phyloP scores from a whole-genome alignment of 2,888 invertebrate species.

The Pollenia labialis region DNA sequence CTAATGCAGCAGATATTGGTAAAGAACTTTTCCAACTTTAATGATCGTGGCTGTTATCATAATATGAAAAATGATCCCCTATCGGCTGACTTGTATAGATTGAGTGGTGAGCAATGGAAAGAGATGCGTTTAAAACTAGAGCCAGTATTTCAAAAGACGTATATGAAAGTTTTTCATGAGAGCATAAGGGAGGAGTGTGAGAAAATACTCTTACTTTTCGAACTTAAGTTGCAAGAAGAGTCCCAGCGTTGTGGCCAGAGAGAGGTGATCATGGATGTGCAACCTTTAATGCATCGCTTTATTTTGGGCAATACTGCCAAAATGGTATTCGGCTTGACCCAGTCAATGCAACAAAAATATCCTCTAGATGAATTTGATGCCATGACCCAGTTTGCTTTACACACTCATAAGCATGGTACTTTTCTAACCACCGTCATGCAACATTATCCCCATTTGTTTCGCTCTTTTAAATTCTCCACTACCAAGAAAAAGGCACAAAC shows the following conservation, averaged over 20 bases:
- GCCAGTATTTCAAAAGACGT: conserved; percentile 81
- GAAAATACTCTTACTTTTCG: conserved; percentile 75
- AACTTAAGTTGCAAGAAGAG: conserved; percentile 62
- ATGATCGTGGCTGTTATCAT: conserved; percentile 82
- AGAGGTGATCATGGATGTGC: conserved; percentile 78
- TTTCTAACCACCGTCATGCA: conserved; percentile 77
- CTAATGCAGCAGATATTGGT: conserved; percentile 81
- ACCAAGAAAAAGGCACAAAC: conserved; percentile 77
- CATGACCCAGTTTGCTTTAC: conserved; percentile 79
- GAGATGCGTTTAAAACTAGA: conserved; percentile 83
- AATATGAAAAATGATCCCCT: conserved; percentile 83
- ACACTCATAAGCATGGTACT: conserved; percentile 77
- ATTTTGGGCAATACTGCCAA: conserved; percentile 78
- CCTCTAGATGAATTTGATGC: conserved; percentile 78
- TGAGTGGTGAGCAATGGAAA: conserved; percentile 83
- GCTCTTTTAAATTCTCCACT: conserved; percentile 76
- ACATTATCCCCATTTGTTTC: conserved; percentile 78
- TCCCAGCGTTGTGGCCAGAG: conserved; percentile 82
- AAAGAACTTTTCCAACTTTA: conserved; percentile 83
- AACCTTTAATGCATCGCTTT: conserved; percentile 78
- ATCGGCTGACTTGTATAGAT: conserved; percentile 82
- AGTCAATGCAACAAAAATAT: conserved; percentile 75
- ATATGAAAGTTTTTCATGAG: conserved; percentile 80
- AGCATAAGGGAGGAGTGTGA: conserved; percentile 76
- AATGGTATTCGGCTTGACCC: conserved; percentile 78